These are phyloP conservation scores for Rhamphomyia laevipes DNA, from an alignment of 2,888 invertebrate genomes.

Conservation along the genomic window DNA sequence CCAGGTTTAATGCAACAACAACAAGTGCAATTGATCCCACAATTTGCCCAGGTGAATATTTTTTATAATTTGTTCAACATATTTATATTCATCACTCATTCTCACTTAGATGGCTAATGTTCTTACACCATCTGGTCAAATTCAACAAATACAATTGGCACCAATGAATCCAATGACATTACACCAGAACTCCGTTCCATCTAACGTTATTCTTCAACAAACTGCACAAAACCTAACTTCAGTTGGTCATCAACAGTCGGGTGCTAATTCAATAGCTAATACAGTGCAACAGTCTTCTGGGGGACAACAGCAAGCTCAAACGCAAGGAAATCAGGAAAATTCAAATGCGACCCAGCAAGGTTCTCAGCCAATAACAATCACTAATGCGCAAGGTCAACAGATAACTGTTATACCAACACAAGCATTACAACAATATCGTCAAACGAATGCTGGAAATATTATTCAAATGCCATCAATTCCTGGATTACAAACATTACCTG, in stretches of 20 bases:
- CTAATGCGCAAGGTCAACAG: constrained; percentile 65
- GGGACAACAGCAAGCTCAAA: constrained; percentile 23
- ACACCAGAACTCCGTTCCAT: constrained; percentile 21
- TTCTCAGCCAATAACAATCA: constrained; percentile 54
- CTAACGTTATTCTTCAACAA: constrained; percentile 19
- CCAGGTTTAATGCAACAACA: constrained; percentile 45
- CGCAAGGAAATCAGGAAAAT: constrained; percentile 30
- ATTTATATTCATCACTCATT: neutral
- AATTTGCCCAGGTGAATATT: constrained; percentile 53
- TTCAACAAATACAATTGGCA: constrained; percentile 79
- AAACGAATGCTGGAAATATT: constrained; percentile 23
- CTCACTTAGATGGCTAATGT: constrained; percentile 67
- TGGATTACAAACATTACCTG: constrained; percentile 50
- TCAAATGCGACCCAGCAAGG: constrained; percentile 16
- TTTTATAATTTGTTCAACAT: neutral
- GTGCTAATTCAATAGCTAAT: constrained; percentile 8
- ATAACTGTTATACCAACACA: constrained; percentile 72
- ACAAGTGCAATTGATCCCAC: constrained; percentile 69
- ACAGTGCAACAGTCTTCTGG: constrained; percentile 9
- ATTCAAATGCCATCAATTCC: constrained; percentile 33
- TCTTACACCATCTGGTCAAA: constrained; percentile 77
- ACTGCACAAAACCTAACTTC: constrained; percentile 2
- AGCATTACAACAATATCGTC: constrained; percentile 40
- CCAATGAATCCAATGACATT: constrained; percentile 42
- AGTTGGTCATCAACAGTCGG: constrained; percentile 8